Evolutionary conservation across 2,888 invertebrate species (phyloP), one percentile per base, ranked within the genome.

Genomic region (Cataglyphis livida): DNA sequence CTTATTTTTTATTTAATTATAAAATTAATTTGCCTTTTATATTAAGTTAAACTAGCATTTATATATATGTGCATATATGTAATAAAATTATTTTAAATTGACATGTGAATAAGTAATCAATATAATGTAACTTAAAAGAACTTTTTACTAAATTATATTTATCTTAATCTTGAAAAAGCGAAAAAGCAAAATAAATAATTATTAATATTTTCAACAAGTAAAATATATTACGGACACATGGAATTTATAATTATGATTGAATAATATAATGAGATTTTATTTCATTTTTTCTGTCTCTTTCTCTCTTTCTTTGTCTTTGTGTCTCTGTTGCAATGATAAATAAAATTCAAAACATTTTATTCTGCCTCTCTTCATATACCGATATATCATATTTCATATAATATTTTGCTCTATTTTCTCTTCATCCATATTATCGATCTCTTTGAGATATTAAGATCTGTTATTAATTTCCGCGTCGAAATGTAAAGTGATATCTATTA

Each of bases 401-500:
- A 51, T 51, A 75, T 66, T 57, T 78, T 21, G 6, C 1, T 18
- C 3, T 21, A 2, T 44, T 78, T 15, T 68, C 32, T 25, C 59
- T 44, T 35, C 44, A 38, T 6, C 28, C 18, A 25, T 15, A 38
- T 38, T 32, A 51, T 76, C 54, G 38, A 76, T 28, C n/a, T 68
- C 32, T 57, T 44, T 59, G 44, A 48, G 48, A 57, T 59, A 66
- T 32, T 44, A 66, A 78, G 57, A 21, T 59, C 65, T 15, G 28
- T 15, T 68, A 68, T 78, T 66, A 78, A 68, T 66, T 78, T 41
- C 57, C 28, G 12, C 15, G 57, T 66, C 21, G 54, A n/a, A 21
- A 2, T 35, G 41, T 48, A 21, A 68, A 59, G 32, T 78, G 41
- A 78, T 68, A 78, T 68, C 21, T 59, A 32, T 10, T 7, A 21